Evolutionary conservation across 2,888 invertebrate species (phyloP).

Genomic region (Troilus luridus): DNA sequence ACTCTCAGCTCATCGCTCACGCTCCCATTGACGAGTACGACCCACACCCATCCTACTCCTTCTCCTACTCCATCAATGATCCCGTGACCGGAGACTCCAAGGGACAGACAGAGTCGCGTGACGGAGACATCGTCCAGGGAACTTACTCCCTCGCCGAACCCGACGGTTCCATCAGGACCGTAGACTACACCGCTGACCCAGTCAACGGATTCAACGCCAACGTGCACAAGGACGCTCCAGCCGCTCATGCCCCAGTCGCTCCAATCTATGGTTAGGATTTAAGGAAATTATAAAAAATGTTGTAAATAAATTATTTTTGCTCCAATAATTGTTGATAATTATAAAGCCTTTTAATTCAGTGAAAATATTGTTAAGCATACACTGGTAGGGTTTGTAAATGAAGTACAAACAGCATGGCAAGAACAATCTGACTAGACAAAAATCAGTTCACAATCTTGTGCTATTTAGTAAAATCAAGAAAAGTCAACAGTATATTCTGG

Average conservation of each 20-base stretch:
- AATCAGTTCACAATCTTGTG: too few relatives aligned
- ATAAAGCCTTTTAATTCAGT: background rate
- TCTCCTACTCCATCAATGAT: conserved; percentile 70
- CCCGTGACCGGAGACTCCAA: conserved; percentile 65
- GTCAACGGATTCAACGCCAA: conserved; percentile 44
- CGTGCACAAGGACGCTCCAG: conserved; percentile 41
- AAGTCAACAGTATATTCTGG: too few relatives aligned
- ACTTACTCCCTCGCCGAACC: conserved; percentile 68
- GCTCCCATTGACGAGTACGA: conserved; percentile 41
- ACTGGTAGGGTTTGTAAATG: too few relatives aligned
- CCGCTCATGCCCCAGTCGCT: conserved; percentile 18
- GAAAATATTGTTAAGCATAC: too few relatives aligned
- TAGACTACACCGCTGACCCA: conserved; percentile 51
- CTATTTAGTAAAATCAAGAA: too few relatives aligned
- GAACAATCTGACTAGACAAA: too few relatives aligned
- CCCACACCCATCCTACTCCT: conserved; percentile 68
- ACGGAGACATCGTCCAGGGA: conserved; percentile 70
- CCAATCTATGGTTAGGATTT: background rate
- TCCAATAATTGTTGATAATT: background rate
- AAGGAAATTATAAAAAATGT: background rate
- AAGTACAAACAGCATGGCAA: too few relatives aligned
- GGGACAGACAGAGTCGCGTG: conserved; percentile 70
- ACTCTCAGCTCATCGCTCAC: background rate
- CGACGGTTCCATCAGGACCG: conserved; percentile 40
- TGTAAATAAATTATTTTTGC: background rate